Base-by-base conservation (phyloP, 2,113 vertebrate genomes). In the Microcebus tavaratra region DNA sequence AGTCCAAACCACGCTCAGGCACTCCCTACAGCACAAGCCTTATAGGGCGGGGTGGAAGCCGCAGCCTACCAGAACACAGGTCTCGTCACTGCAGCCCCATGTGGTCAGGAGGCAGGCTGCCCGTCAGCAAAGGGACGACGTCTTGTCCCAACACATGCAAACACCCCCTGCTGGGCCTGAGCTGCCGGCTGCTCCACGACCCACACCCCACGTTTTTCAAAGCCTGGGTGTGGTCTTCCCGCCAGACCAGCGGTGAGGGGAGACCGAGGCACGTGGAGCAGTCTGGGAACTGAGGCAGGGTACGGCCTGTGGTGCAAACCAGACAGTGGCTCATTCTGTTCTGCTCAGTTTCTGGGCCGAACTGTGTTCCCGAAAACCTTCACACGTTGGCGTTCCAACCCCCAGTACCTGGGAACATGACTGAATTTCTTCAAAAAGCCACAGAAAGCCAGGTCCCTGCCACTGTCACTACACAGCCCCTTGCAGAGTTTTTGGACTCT, bases 201-300 rank as follows among this genome's bases (percentile, higher is more conserved):
- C 39, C 4, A 1, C 7, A 3, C 12, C 14, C 45, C 10, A 6
- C 2, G 0, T 45, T 31, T 63, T 27, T 23, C 36, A 57, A n/a
- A 39, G n/a, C 61, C 12, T 3, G 1, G 61, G 3, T 0, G 27
- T 39, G 34, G 42, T 18, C 67, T 57, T 65, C 36, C 68, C 20
- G 23, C 39, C 2, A 1, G 75, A 57, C 8, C 12, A 1, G 1
- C 0, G 12, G 27, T 31, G 31, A n/a, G 4, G 6, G 25, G 45
- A 57, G 14, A 11, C 67, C 17, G 2, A 39, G 20, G 7, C 1
- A 1, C 1, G 6, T 27, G 25, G 42, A 45, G 18, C 50, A n/a
- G 9, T 0, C 0, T 1, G 25, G 90, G 21, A 23, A 4, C n/a
- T 0, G 2, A 2, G 12, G 0, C 0, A 27, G 25, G 0, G 8